phyloP scores from a whole-genome alignment of 2,797 vertebrate species.

The Myiotriccus ornatus region DNA sequence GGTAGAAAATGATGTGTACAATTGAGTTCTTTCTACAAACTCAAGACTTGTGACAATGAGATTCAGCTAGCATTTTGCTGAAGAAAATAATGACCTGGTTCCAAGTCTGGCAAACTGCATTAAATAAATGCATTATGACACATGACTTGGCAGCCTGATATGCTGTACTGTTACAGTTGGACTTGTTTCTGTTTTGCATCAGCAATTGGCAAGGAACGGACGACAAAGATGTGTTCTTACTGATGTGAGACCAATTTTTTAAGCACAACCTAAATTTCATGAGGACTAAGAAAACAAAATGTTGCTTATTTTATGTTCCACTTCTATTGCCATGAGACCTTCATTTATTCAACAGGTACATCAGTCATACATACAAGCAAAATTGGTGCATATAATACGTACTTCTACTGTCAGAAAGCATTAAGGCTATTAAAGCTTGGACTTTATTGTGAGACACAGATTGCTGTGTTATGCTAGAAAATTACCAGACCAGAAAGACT shows the following conservation, averaged over 20 bases:
- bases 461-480: not conserved
- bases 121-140: not conserved
- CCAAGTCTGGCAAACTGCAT: not conserved
- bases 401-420: not conserved
- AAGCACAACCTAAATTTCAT: not conserved
- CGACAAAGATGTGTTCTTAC: not conserved
- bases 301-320: not conserved
- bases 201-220: not conserved
- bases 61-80: not conserved
- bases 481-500: not conserved
- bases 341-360: not conserved
- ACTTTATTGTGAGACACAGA: not conserved
- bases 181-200: not conserved
- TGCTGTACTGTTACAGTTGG: not conserved
- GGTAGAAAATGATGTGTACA: not conserved
- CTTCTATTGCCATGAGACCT: not conserved
- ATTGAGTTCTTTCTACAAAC: not conserved
- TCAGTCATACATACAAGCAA: not conserved
- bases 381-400: accelerated
- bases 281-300: not conserved
- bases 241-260: not conserved
- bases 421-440: not conserved
- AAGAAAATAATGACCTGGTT: not conserved
- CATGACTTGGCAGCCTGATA: not conserved
- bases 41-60: not conserved